Base-by-base conservation (phyloP, 2,113 vertebrate species). In the Pyrgilauda ruficollis region DNA sequence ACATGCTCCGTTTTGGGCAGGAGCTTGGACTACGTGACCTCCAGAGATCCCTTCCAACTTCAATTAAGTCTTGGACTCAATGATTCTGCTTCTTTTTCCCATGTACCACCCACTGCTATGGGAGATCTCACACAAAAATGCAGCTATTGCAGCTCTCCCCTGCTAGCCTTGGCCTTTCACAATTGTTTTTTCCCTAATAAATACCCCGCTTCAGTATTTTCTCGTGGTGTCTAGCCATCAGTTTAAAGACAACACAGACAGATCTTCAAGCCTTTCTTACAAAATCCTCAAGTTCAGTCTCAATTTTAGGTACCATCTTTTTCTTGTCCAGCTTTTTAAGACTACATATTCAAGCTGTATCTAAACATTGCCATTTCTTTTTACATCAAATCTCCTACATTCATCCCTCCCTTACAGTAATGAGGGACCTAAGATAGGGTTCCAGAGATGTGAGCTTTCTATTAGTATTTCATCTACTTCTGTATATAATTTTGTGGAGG, bases 31-130 rank as follows among this genome's bases (percentile, higher is more conserved):
- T 58, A 63, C 8, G 2, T 77, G 41, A 89, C 72, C 31, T 77
- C 50, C n/a, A 89, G 79, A 83, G 49, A 61, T 46, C 74, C 12
- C 23, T 67, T 89, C 43, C 58, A 85, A 22, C 30, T 56, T 63
- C 56, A 46, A 0, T 43, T 52, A 52, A 67, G 53, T 61, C n/a
- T 80, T 1, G 0, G 15, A 66, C 43, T 73, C 24, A 30, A 16
- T 1, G 7, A 73, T 76, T 92, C 58, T 78, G 17, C 21, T 55
- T n/a, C 49, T 58, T 89, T 82, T 75, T 35, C 43, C 43, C 30
- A 37, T 39, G 3, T 19, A 30, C 35, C 26, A 26, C 31, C 52
- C 46, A 44, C 17, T 44, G 67, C 44, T 87, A 35, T 27, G 26
- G 28, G 22, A 89, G 28, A 52, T 70, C 33, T 76, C 18, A 19